Conservation (phyloP, 2,113 vertebrate genomes). For the Rousettus leschenaultii region DNA sequence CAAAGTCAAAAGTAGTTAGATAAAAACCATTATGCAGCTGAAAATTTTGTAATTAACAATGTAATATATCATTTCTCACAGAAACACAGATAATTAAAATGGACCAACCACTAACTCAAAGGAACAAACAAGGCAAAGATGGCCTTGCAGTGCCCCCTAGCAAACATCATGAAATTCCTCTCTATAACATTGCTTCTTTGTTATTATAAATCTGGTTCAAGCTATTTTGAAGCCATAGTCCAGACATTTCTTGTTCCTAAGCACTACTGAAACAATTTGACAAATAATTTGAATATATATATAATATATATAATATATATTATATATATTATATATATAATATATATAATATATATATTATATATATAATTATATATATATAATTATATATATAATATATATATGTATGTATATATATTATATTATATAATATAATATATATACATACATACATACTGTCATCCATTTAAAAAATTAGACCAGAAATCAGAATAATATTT, state of each 20-base stretch:
- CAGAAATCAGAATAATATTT: background rate
- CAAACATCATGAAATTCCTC: background rate
- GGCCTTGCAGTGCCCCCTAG: constrained; percentile 43
- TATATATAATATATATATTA: too few relatives aligned
- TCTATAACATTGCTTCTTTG: background rate
- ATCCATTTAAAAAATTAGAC: background rate
- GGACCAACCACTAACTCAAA: background rate
- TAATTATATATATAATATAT: background rate
- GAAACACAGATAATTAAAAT: constrained; percentile 31
- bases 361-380: too few relatives aligned
- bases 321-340: background rate
- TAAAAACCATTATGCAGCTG: background rate
- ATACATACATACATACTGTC: background rate
- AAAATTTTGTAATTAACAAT: constrained; percentile 32
- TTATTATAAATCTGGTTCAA: background rate
- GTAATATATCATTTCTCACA: background rate
- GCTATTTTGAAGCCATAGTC: background rate
- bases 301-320: too few relatives aligned
- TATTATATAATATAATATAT: too few relatives aligned
- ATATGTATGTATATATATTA: too few relatives aligned
- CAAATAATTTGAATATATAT: background rate
- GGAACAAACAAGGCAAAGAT: background rate
- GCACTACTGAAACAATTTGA: background rate
- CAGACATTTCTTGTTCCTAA: background rate
- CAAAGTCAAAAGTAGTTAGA: background rate